Percentiles rank a stretch among this genome's conserved stretches.
phyloP scores from a whole-genome alignment of 2,888 invertebrate genomes.

The Orchesella flavescens region DNA sequence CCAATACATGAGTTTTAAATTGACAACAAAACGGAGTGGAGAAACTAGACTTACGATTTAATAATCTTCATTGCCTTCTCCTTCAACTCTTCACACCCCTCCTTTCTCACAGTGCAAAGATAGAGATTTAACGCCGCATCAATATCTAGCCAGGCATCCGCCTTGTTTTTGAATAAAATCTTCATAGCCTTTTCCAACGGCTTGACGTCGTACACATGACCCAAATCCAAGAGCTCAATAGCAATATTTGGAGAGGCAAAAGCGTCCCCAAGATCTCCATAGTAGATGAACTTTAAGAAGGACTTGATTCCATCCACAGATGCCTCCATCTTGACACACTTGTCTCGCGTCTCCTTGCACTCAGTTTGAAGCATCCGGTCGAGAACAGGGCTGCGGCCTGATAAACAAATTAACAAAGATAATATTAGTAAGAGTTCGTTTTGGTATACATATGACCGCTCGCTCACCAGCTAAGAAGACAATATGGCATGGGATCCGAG shows the following conservation, averaged over 20 bases:
- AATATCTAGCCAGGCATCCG: no score
- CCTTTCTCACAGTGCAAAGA: no score
- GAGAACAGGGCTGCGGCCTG: neutral
- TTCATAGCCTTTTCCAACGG: neutral
- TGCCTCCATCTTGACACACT: neutral
- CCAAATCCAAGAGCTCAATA: neutral
- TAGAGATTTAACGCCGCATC: no score
- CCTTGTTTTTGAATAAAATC: neutral
- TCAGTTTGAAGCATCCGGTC: neutral
- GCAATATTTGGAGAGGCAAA: neutral
- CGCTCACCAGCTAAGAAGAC: no score
- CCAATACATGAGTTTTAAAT: no score
- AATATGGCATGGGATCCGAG: no score
- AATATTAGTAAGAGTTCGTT: no score
- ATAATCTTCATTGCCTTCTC: no score
- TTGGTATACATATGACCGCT: no score
- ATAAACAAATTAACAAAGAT: neutral
- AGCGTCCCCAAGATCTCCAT: neutral
- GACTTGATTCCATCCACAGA: neutral
- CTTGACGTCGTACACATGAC: neutral
- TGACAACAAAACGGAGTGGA: no score
- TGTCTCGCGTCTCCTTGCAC: neutral
- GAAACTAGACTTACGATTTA: no score
- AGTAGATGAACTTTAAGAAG: neutral
- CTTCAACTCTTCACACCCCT: no score